Base-by-base conservation (phyloP, 2,113 vertebrate genomes). In the Herpailurus yagouaroundi region DNA sequence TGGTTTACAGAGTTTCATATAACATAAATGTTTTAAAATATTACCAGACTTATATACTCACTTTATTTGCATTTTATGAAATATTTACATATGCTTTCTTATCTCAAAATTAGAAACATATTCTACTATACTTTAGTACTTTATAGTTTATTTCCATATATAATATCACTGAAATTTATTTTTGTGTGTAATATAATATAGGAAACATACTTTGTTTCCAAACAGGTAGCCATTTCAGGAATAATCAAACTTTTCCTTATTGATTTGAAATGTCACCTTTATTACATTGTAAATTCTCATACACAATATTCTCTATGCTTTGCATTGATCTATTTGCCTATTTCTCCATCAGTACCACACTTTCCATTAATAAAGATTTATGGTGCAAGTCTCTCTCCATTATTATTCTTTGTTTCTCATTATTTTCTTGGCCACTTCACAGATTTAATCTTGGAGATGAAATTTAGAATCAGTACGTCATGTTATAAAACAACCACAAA, bases 311-410 rank as follows among this genome's bases (percentile, higher is more conserved):
- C 60, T 25, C 29, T 25, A 15, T 66, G 83, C 15, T 96, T 94
- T 63, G 7, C 29, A 23, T 94, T 86, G 79, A 94, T 97, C 29
- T 94, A 33, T 94, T 80, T 79, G 33, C 21, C 3, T 77, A 48
- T 90, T 82, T 25, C 48, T 86, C n/a, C 25, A 38, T 91, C 41
- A 86, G 11, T 21, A 57, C 12, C 55, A 80, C 15, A n/a, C 23
- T 63, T 97, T 68, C 19, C 18, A 92, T 84, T 97, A 90, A 90
- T 92, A 97, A 94, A 87, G 69, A 64, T 84, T 88, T 91, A 81
- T 88, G 29, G 11, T 57, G 15, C 85, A 81, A 66, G 4, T 63
- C 36, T 86, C 36, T 36, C 31, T 84, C 18, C 23, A 88, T 91
- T 88, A 45, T 94, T 83, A 19, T 91, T 95, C 41, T 63, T 89